A percentile compares a stretch with the other conserved stretches of the same genome.
Conservation (phyloP, 2,888 invertebrate species). For the Eulithis testata region DNA sequence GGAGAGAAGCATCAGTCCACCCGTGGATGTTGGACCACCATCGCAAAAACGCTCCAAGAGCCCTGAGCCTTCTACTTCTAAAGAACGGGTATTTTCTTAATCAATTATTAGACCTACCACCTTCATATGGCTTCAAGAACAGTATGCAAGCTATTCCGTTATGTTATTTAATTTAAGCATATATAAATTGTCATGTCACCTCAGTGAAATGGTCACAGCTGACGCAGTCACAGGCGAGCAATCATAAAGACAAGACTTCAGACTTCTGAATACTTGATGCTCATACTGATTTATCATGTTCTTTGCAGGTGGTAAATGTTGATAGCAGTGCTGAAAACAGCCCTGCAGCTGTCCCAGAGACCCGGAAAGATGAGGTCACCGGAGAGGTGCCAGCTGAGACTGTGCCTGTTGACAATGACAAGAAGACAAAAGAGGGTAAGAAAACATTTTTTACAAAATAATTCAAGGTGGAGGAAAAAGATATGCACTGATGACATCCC, state of each 20-base stretch:
- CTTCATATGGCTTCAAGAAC: too few species aligned
- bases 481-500: too few species aligned
- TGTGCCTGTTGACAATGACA: constrained; percentile 41
- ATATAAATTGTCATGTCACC: too few species aligned
- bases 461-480: too few species aligned
- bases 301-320: constrained; percentile 66
- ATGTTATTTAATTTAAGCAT: too few species aligned
- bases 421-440: constrained; percentile 48
- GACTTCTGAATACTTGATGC: too few species aligned
- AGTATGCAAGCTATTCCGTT: too few species aligned
- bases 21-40: constrained; percentile 56
- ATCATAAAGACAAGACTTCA: too few species aligned
- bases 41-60: constrained; percentile 62
- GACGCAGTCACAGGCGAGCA: too few species aligned
- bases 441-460: too few species aligned
- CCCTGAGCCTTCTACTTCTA: constrained; percentile 72
- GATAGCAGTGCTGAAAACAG: constrained; percentile 78
- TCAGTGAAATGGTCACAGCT: too few species aligned
- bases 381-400: constrained; percentile 47
- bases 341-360: constrained; percentile 62
- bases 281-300: not conserved
- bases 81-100: constrained; percentile 48
- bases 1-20: constrained; percentile 64
- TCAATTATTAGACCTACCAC: too few species aligned
- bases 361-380: constrained; percentile 63